Conservation (phyloP, 2,888 invertebrate species). For the Stenoptilia bipunctidactyla region DNA sequence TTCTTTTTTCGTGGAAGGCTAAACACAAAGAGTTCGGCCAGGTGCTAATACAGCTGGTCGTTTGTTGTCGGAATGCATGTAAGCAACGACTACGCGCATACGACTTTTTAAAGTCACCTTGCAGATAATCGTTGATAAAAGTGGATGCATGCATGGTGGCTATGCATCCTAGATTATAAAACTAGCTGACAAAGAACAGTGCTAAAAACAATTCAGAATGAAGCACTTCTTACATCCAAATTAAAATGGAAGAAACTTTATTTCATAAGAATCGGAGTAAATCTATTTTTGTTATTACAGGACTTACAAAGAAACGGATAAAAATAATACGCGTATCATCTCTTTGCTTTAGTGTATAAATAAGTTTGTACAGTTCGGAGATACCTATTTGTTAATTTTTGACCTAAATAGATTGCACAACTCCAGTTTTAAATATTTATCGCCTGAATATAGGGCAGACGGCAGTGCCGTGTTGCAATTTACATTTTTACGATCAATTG, state of each 20-base stretch:
- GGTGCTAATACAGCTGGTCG: conserved; percentile 55
- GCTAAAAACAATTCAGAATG: too few species aligned
- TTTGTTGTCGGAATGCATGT: conserved; percentile 5
- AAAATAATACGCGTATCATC: too few species aligned
- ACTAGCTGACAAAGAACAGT: too few species aligned
- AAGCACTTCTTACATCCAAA: too few species aligned
- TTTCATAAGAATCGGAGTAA: too few species aligned
- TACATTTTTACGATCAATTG: conserved; percentile 5
- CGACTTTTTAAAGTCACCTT: conserved; percentile 28
- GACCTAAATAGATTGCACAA: conserved; percentile 32
- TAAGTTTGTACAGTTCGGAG: conserved; percentile 14
- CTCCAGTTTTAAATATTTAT: conserved; percentile 23
- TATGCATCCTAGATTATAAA: too few species aligned
- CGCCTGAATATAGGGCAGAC: conserved; percentile 29
- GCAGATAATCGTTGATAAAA: conserved; percentile 5
- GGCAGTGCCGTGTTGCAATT: conserved; percentile 22
- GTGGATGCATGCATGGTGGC: too few species aligned
- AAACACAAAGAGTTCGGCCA: conserved; percentile 57
- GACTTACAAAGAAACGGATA: too few species aligned
- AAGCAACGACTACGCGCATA: background rate
- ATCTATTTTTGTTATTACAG: too few species aligned
- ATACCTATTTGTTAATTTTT: conserved; percentile 30
- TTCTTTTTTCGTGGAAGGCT: conserved; percentile 39
- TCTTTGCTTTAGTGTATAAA: too few species aligned
- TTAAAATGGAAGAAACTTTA: too few species aligned